These are phyloP conservation scores for Standfussiana lucernea DNA, from an alignment of 2,888 invertebrate genomes.

Conservation along the genomic window DNA sequence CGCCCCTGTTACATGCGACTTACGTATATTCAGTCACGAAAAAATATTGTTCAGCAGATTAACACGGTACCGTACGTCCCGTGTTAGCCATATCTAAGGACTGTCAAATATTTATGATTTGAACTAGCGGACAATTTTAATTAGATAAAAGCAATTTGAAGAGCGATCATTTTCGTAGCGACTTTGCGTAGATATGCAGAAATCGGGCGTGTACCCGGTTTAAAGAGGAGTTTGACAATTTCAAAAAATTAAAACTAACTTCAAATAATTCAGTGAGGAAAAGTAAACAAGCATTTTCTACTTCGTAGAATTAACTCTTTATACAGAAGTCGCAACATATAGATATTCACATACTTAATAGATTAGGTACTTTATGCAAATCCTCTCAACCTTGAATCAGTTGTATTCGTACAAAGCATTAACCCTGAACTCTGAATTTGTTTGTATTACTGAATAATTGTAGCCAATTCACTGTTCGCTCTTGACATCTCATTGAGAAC, in stretches of 20 bases:
- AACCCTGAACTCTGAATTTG: constrained; percentile 41
- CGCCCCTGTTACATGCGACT: background rate
- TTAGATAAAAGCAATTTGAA: background rate
- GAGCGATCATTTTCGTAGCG: background rate
- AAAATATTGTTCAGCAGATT: background rate
- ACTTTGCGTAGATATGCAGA: background rate
- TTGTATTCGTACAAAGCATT: constrained; percentile 8
- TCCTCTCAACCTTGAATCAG: constrained; percentile 10
- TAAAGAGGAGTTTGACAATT: too few relatives aligned
- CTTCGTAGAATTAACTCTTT: too few relatives aligned
- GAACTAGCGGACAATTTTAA: background rate
- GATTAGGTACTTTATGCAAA: constrained; percentile 35
- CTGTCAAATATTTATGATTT: background rate
- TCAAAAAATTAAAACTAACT: too few relatives aligned
- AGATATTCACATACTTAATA: too few relatives aligned
- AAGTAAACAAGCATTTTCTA: background rate
- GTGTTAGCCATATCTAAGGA: background rate
- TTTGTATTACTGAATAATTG: constrained; percentile 45
- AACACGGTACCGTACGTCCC: too few relatives aligned
- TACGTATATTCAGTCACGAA: background rate
- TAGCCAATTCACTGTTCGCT: constrained; percentile 43
- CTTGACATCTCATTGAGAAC: constrained; percentile 46
- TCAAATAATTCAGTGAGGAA: background rate
- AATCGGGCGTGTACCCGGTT: too few relatives aligned
- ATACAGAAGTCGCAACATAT: too few relatives aligned